A percentile compares a stretch with the other conserved stretches of the same genome.
These are phyloP conservation scores for Tachysurus fulvidraco DNA, from an alignment of 2,113 vertebrate genomes.

Conservation along the genomic window DNA sequence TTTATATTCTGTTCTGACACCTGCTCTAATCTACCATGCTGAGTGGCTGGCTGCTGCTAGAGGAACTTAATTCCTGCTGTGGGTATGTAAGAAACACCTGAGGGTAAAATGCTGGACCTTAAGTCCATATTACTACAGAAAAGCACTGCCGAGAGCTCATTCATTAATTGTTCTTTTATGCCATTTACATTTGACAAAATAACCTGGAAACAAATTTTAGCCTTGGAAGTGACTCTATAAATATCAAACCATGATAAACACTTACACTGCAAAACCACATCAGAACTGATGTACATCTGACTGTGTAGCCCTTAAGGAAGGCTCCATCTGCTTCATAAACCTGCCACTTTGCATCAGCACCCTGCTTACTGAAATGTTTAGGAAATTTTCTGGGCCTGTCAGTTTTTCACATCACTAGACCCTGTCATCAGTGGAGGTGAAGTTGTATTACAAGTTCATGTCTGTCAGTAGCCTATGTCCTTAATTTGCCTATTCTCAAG, in stretches of 20 bases:
- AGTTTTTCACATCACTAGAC: slow-evolving; percentile 56
- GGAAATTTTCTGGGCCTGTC: slow-evolving; percentile 52
- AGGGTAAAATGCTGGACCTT: slow-evolving; percentile 23
- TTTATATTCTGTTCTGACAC: slow-evolving; percentile 58
- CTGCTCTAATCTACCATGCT: slow-evolving; percentile 58
- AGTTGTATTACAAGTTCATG: slow-evolving; percentile 33
- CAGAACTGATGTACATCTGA: slow-evolving; percentile 59
- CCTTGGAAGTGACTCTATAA: background rate
- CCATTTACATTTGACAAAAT: background rate
- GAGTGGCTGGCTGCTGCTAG: slow-evolving; percentile 32
- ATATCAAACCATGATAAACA: background rate
- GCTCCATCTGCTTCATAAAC: slow-evolving; percentile 60
- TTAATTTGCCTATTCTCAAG: background rate
- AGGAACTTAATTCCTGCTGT: slow-evolving; percentile 52
- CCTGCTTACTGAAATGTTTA: slow-evolving; percentile 58
- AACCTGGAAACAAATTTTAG: background rate
- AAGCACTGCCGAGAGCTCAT: background rate
- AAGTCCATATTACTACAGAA: slow-evolving; percentile 22
- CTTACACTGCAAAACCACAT: background rate
- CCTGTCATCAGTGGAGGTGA: slow-evolving; percentile 41
- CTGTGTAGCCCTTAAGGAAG: slow-evolving; percentile 58
- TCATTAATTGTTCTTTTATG: background rate
- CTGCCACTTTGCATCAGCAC: slow-evolving; percentile 63
- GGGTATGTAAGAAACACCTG: slow-evolving; percentile 25
- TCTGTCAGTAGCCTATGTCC: slow-evolving; percentile 12